Evolutionary conservation across 2,797 vertebrate species (phyloP).

Genomic region (Melanotaenia parkinsoni): DNA sequence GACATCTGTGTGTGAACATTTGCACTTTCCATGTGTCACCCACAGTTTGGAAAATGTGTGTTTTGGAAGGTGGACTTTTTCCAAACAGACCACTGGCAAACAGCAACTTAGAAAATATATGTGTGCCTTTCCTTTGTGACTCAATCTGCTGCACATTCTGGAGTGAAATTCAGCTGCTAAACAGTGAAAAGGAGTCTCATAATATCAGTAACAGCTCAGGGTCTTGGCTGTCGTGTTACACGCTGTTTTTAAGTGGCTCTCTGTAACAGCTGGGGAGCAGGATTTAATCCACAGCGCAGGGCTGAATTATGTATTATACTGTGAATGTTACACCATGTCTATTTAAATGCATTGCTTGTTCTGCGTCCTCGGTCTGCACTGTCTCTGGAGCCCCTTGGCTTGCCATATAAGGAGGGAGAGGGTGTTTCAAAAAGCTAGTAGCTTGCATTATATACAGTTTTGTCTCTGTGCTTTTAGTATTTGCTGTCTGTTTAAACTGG

Average conservation of each 20-base stretch:
- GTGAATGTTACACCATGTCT: conserved; percentile 70
- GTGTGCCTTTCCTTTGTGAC: conserved; percentile 42
- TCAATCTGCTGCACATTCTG: conserved; percentile 42
- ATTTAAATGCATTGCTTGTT: conserved; percentile 64
- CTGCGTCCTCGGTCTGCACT: conserved; percentile 28
- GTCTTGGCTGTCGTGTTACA: conserved; percentile 69
- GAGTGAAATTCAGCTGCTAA: conserved; percentile 43
- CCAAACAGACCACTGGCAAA: conserved; percentile 65
- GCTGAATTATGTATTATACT: conserved; percentile 76
- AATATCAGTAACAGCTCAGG: conserved; percentile 63
- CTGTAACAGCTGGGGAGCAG: conserved; percentile 73
- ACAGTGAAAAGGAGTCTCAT: conserved; percentile 35
- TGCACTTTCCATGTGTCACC: conserved; percentile 57
- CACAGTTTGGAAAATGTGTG: conserved; percentile 71
- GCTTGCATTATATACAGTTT: conserved; percentile 10
- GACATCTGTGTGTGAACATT: conserved; percentile 57
- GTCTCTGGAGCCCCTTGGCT: conserved; percentile 49
- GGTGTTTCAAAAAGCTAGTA: conserved; percentile 4
- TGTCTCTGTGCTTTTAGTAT: background rate
- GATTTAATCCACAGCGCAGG: conserved; percentile 68
- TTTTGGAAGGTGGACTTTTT: conserved; percentile 37
- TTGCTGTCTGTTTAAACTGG: background rate
- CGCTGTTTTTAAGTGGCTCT: conserved; percentile 75
- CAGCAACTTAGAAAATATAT: conserved; percentile 38
- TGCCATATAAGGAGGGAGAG: conserved; percentile 31